Conservation (phyloP, 53 echinoderm and acorn worm genomes). For the Patiria pectinifera region DNA sequence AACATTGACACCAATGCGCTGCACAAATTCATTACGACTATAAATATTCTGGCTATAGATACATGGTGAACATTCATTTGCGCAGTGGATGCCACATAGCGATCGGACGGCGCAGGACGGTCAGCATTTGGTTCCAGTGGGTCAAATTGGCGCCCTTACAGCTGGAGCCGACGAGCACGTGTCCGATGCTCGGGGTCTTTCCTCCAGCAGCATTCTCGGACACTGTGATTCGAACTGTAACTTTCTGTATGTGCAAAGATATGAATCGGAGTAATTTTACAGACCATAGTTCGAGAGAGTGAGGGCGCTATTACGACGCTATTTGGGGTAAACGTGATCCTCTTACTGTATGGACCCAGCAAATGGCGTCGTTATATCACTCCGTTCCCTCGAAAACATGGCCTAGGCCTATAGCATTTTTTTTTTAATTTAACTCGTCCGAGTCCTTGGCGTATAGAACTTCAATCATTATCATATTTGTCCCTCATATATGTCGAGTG, state of each 20-base stretch:
- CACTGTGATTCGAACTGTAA: constrained; percentile 88
- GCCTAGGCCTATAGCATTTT: too few species aligned
- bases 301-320: too few species aligned
- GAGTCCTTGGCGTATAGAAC: too few species aligned
- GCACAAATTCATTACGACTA: not conserved
- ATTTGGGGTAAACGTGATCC: too few species aligned
- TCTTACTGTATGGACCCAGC: too few species aligned
- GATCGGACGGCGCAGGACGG: constrained; percentile 87
- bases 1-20: not conserved
- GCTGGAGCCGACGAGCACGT: constrained; percentile 86
- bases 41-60: not conserved
- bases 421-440: too few species aligned
- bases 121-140: constrained; percentile 99
- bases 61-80: constrained; percentile 48
- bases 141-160: constrained; percentile 81
- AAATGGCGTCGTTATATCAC: too few species aligned
- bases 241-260: constrained; percentile 65
- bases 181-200: constrained; percentile 89
- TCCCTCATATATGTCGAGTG: too few species aligned
- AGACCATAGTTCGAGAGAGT: too few species aligned
- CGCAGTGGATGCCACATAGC: constrained; percentile 97
- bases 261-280: not conserved
- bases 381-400: too few species aligned
- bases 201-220: constrained; percentile 79
- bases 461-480: too few species aligned